A percentile compares a stretch with the other conserved stretches of the same genome.
Evolutionary conservation across 2,888 invertebrate genomes (phyloP).

Genomic region (Malthinus seriepunctatus): DNA sequence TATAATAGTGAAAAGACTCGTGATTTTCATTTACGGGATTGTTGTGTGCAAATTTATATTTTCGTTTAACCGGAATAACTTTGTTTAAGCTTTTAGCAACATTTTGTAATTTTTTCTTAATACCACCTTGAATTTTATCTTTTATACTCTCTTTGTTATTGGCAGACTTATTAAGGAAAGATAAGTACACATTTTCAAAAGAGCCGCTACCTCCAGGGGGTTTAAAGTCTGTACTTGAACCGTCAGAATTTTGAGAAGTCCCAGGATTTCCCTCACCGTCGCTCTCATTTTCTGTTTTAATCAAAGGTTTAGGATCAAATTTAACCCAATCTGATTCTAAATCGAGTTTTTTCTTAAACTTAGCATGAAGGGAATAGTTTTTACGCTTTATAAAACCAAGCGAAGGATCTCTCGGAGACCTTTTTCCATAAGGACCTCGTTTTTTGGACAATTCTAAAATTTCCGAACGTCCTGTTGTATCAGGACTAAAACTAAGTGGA

Average conservation of each 20-base stretch:
- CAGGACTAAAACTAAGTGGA: conserved; percentile 17
- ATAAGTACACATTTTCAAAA: conserved; percentile 20
- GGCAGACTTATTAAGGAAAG: conserved; percentile 9
- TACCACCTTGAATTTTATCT: neutral
- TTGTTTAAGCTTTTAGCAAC: neutral
- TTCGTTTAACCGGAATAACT: conserved; percentile 9
- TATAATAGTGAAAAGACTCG: neutral
- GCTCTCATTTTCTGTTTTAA: neutral
- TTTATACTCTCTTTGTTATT: neutral
- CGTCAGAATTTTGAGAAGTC: neutral
- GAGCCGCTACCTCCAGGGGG: neutral
- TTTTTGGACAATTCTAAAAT: conserved; percentile 11
- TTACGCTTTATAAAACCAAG: neutral
- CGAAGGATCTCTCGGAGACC: conserved; percentile 11
- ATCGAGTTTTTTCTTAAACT: neutral
- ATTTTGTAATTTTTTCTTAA: neutral
- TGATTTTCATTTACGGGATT: neutral
- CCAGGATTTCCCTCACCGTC: neutral
- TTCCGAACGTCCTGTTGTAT: conserved; percentile 8
- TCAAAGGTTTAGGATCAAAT: conserved; percentile 6
- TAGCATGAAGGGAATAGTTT: neutral
- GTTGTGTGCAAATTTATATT: conserved; percentile 3
- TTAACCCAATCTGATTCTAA: conserved; percentile 17
- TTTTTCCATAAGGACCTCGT: conserved; percentile 22
- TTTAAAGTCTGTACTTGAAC: neutral